Conservation (phyloP, 1,140 invertebrate species). For the Scaptomyza montana region DNA sequence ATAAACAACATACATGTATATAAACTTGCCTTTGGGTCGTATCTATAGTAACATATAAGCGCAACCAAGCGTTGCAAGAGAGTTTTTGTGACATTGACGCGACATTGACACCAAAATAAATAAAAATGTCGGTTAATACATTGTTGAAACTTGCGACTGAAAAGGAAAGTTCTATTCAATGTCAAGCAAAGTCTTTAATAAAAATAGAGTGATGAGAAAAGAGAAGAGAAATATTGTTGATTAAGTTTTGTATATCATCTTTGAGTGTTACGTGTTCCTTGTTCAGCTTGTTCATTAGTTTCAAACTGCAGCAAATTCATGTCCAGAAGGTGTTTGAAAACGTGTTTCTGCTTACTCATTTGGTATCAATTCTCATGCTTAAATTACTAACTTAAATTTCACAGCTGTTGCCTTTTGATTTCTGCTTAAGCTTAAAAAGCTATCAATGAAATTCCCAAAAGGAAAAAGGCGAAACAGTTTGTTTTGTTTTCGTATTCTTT, state of each 20-base stretch:
- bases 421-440: constrained; percentile 15
- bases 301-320: not conserved
- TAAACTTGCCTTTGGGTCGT: constrained; percentile 10
- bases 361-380: not conserved
- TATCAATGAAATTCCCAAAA: constrained; percentile 9
- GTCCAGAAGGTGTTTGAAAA: not conserved
- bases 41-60: constrained; percentile 7
- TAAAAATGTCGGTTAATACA: constrained; percentile 66
- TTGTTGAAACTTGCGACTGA: constrained; percentile 32
- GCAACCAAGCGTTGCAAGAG: constrained; percentile 37
- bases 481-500: too few relatives aligned
- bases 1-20: constrained; percentile 21
- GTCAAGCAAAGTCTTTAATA: too few relatives aligned
- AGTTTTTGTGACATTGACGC: constrained; percentile 68
- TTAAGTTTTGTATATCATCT: too few relatives aligned
- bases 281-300: too few relatives aligned
- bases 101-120: constrained; percentile 69
- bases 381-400: not conserved
- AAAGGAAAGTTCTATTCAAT: constrained; percentile 42
- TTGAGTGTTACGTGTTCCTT: too few relatives aligned
- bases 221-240: not conserved
- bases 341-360: not conserved
- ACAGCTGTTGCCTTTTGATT: not conserved
- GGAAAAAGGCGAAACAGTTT: not conserved
- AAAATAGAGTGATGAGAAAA: too few relatives aligned